Evolutionary conservation across 2,113 vertebrate species (phyloP), one percentile per base, ranked within the genome.

Genomic region (Bettongia penicillata): DNA sequence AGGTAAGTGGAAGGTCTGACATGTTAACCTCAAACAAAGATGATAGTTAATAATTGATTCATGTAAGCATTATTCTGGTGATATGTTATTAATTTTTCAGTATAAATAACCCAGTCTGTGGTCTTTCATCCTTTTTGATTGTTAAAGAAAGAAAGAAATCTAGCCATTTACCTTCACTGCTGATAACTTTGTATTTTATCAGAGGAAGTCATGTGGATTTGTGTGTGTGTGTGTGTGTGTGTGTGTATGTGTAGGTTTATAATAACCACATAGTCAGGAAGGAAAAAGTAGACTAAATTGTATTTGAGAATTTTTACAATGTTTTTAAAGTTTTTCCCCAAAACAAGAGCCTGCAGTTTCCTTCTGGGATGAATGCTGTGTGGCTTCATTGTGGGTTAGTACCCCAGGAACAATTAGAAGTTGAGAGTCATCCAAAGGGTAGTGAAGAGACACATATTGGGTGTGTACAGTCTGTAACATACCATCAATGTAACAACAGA

Each of bases 111-210:
- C 26, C 90, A n/a, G 0, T 43, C 91, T 89, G 91, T 89, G 12
- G 8, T 57, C n/a, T 84, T 84, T 43, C n/a, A 55, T 2, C 6
- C 12, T 93, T 94, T 50, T 6, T 68, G 26, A 94, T 19, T 68
- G 2, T 24, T 91, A 57, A 22, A 26, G 4, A 90, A 94, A 92
- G 94, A 93, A 53, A 91, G 89, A 90, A 12, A 51, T 11, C 28
- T 53, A 91, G 90, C 47, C 28, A 51, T 61, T 26, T 12, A 12
- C 53, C 91, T 22, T 47, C 26, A 91, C 84, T 90, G 25, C 24
- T 77, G 48, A 55, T 61, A 93, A 93, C n/a, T 93, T 25, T 94
- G 53, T 53, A 91, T 43, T 57, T 90, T 57, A 3, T 51, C n/a
- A 84, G 19, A 77, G 68, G 37, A 77, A 84, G n/a, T 84, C 68